Evolutionary conservation across 2,888 invertebrate genomes (phyloP), one percentile per base, ranked within the genome.

Genomic region (Lasioglossum oenotherae): DNA sequence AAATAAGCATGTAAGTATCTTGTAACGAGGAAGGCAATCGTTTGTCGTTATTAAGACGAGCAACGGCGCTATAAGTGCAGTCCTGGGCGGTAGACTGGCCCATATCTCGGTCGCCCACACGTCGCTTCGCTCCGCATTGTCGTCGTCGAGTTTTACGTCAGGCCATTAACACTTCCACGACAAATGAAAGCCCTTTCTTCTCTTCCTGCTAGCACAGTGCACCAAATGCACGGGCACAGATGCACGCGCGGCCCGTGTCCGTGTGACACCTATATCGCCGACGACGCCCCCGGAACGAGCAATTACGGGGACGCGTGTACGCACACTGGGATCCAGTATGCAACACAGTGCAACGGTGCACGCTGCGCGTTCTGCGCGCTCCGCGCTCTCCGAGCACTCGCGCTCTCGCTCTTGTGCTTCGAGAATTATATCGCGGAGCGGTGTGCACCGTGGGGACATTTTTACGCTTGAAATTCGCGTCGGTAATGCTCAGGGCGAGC

Each of bases 21-120:
- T 76, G 82, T 78, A 78, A 84, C 84, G 81, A 88, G 77, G 82
- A 77, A 79, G 82, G 85, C 78, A 80, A 86, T 89, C 83, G 75
- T 80, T 60, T 53, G 80, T 86, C 80, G 89, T 90, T 84, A 87
- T 90, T 89, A 86, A 90, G 81, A 85, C 76, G 84, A 75, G 82
- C 41, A 73, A 74, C 38, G 75, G 19, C 44, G 78, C 74, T 53
- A 60, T 82, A 82, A 82, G 82, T 74, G 80, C 78, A 78, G 76
- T 80, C 53, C 74, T 87, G 89, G 86, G 85, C 88, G 90, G 85
- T 82, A 85, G 90, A 89, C 91, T 94, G 94, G 93, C 93, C 93
- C 94, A 93, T 93, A 94, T 94, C 94, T 92, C 60, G 87, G 84
- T 78, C 93, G 94, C 94, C 94, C 94, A 94, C 94, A 89, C 92